Percentiles rank a stretch among this genome's conserved stretches.
Evolutionary conservation across 1,140 invertebrate species (phyloP).

Genomic region (Leptinotarsa undecemlineata): DNA sequence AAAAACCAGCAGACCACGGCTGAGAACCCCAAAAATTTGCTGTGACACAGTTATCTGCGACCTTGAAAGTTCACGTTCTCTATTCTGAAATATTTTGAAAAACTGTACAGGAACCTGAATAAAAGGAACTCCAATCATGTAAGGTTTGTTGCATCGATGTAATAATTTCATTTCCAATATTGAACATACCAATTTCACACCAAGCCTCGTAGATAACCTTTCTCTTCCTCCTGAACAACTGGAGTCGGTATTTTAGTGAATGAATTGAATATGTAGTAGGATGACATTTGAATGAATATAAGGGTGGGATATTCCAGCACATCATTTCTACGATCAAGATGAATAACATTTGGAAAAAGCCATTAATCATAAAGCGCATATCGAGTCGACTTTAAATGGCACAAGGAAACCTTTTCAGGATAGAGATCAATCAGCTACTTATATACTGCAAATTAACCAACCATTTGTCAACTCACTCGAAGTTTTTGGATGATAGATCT

Average conservation of each 20-base stretch:
- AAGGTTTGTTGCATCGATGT: no score
- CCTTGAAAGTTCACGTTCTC: no score
- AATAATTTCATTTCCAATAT: no score
- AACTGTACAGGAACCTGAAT: no score
- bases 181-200: no score
- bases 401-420: slow-evolving; percentile 15
- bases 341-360: slow-evolving; percentile 21
- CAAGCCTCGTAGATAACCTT: no score
- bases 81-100: no score
- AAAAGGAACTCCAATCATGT: no score
- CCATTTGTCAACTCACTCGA: slow-evolving; percentile 17
- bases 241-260: background rate
- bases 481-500: background rate
- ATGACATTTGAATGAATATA: slow-evolving; percentile 5
- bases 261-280: background rate
- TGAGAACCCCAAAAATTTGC: no score
- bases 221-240: background rate
- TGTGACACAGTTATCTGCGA: no score
- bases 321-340: slow-evolving; percentile 20
- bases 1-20: no score
- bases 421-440: slow-evolving; percentile 22
- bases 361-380: slow-evolving; percentile 19
- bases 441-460: slow-evolving; percentile 14
- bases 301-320: slow-evolving; percentile 8
- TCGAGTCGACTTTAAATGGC: slow-evolving; percentile 26